Evolutionary conservation across 2,113 vertebrate species (phyloP), one percentile per base, ranked within the genome.

Genomic region (Pygathrix nemaeus): DNA sequence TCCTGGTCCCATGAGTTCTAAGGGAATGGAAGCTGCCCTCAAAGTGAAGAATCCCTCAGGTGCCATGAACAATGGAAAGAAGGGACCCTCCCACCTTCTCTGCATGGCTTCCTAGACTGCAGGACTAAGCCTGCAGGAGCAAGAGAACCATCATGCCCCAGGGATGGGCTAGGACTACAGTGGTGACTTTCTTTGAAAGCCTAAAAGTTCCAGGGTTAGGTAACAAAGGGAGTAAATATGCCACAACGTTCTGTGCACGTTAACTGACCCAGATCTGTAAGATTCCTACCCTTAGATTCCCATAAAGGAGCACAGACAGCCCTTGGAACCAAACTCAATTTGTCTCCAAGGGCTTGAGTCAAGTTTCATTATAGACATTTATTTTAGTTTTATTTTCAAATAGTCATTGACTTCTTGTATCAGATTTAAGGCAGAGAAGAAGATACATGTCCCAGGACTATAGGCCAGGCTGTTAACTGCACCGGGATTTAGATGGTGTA

Each of bases 381-480:
- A 97, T 97, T 98, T 96, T 76, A 94, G 52, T 91, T 96, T 94
- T 96, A 90, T 83, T 64, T 88, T 81, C 92, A 88, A 97, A 93
- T 96, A 95, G 68, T 84, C 68, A 86, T 27, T 97, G 95, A 96
- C 89, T 70, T 93, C 38, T 81, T 86, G 14, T 78, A 72, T 93
- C 81, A 94, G 95, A 92, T 61, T 97, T 98, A 98, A 98, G 97
- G 97, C 97, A 97, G 73, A 98, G 80, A 96, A 81, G 73, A 90
- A 97, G 86, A 90, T 32, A 82, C 8, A 92, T 35, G 43, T 94
- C 35, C 55, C 52, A 94, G 78, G 88, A 57, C n/a, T 52, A 61
- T 66, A 95, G 61, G 66, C 92, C 81, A 93, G 50, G 57, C 84
- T 93, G 68, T 88, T 84, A 57, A 90, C 57, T 52, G 73, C 83